Base-by-base conservation (phyloP, 2,888 invertebrate species). In the Imbricaverruca yamaguchii region DNA sequence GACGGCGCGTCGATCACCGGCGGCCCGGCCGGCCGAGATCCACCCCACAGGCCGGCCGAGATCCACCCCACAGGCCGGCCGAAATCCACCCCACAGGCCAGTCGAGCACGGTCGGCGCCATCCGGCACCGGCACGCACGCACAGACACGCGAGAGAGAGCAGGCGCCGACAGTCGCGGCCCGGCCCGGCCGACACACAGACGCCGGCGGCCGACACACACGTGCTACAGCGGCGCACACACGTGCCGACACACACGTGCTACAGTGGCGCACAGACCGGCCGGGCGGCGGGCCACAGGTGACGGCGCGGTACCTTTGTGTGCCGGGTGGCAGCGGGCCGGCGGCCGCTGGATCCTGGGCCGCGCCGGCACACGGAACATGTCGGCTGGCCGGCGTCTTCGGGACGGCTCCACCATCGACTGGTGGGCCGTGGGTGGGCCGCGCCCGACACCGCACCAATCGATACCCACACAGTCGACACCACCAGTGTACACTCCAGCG, bases 291-390 rank as follows among this genome's bases (percentile, higher is more conserved):
- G 61, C 0, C 39, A 3, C 39, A 39, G 61, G 61, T 13, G 10
- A 25, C 67, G 23, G 67, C n/a, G n/a, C 23, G 15, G 39, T 69
- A 69, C 69, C 69, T 69, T 15, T 39, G 39, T 15, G 25, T 25
- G 69, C 39, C 69, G 69, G 69, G 39, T 69, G 69, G 39, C 69
- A 69, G 69, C 69, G 69, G 39, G 69, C 69, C 25, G 69, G 39
- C 18, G 61, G 15, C 15, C 61, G 61, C 61, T 61, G 61, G 61
- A 61, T 61, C 15, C 61, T 12, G 13, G 69, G 69, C 7, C 69
- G 69, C 4, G 39, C 39, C 2, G 69, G 69, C 69, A 69, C 69
- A 13, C 69, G 69, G 69, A 69, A 69, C 69, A 69, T 69, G 69
- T 12, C 69, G 9, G 67, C n/a, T 15, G 7, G 39, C 0, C 15